Evolutionary conservation across 2,113 vertebrate species (phyloP).

Genomic region (Lophotis ruficrista): DNA sequence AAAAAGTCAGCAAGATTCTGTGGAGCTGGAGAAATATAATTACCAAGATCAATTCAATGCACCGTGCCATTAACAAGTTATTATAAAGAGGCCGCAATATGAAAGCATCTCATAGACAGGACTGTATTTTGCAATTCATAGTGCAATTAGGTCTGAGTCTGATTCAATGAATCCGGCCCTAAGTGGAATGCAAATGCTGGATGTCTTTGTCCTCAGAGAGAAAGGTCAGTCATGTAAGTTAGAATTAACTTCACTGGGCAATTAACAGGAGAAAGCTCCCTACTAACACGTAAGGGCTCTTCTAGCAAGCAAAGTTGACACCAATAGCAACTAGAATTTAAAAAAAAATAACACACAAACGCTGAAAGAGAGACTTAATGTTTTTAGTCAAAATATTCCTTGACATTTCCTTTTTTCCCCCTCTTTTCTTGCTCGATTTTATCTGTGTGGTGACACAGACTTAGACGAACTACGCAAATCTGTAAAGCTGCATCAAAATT

Average conservation of each 20-base stretch:
- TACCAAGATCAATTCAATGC: slow-evolving; percentile 12
- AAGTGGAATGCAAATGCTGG: slow-evolving; percentile 34
- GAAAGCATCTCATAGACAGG: slow-evolving; percentile 8
- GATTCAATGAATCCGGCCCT: background rate
- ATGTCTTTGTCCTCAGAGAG: background rate
- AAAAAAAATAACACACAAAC: background rate
- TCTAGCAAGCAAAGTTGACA: background rate
- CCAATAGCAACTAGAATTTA: background rate
- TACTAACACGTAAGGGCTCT: background rate
- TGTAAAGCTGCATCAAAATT: background rate
- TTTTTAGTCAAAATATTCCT: background rate
- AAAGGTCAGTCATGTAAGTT: background rate
- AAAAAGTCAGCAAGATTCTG: background rate
- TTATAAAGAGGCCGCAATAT: background rate
- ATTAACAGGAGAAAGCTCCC: background rate
- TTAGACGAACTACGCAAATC: background rate
- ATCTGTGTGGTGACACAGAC: background rate
- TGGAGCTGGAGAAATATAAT: slow-evolving; percentile 35
- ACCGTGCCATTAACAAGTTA: background rate
- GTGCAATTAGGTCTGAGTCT: slow-evolving; percentile 6
- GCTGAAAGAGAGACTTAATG: background rate
- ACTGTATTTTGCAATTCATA: slow-evolving; percentile 17
- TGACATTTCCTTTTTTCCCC: background rate
- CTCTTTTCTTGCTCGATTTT: background rate
- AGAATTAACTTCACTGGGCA: background rate